A percentile compares a stretch with the other conserved stretches of the same genome.
Evolutionary conservation across 2,113 vertebrate genomes (phyloP).

Genomic region (Saccopteryx bilineata): DNA sequence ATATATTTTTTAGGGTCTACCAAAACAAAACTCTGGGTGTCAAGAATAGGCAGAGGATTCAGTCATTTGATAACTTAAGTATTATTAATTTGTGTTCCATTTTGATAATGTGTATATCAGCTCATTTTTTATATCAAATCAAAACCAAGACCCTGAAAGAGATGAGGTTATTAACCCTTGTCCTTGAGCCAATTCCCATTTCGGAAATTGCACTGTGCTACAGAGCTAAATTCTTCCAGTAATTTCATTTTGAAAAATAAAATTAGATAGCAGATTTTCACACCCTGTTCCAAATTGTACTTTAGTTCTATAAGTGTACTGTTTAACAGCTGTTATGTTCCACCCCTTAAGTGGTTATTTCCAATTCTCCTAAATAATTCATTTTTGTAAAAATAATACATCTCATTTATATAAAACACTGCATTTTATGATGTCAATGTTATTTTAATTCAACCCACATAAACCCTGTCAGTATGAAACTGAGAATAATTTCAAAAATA

Average conservation of each 20-base stretch:
- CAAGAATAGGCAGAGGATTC: conserved; percentile 11
- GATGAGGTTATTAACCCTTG: conserved; percentile 62
- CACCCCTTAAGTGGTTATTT: conserved; percentile 54
- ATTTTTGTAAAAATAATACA: conserved; percentile 73
- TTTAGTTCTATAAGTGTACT: conserved; percentile 31
- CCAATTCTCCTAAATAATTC: conserved; percentile 74
- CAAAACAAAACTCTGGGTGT: neutral
- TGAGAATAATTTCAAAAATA: conserved; percentile 68
- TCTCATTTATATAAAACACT: conserved; percentile 63
- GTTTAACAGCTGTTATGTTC: conserved; percentile 67
- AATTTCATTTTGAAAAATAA: conserved; percentile 78
- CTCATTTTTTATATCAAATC: conserved; percentile 63
- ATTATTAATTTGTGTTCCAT: conserved; percentile 43
- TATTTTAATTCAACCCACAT: conserved; percentile 75
- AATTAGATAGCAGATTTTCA: conserved; percentile 63
- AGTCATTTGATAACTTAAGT: conserved; percentile 2
- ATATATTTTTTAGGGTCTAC: neutral
- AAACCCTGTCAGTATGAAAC: conserved; percentile 44
- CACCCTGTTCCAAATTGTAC: conserved; percentile 52
- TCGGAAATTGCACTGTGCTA: conserved; percentile 64
- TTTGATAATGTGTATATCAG: conserved; percentile 57
- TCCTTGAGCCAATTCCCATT: conserved; percentile 53
- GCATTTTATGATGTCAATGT: conserved; percentile 61
- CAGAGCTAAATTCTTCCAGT: conserved; percentile 58
- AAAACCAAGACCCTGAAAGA: conserved; percentile 60